Percentiles rank a stretch among this genome's conserved stretches.
Evolutionary conservation across 2,113 vertebrate genomes (phyloP).

Genomic region (Tupaia tana): DNA sequence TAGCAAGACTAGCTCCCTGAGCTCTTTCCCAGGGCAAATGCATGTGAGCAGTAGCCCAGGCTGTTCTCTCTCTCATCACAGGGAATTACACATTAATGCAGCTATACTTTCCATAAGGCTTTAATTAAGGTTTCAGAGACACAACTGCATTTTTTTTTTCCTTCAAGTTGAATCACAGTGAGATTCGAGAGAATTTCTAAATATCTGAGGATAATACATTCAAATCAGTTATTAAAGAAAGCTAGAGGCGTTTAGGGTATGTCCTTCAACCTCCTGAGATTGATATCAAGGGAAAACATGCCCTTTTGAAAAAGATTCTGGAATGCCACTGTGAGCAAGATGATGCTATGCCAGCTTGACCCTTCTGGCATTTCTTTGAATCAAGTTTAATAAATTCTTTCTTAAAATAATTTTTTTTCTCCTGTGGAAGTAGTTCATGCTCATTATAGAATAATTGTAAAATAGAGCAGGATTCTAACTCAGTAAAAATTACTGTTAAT

Average conservation of each 20-base stretch:
- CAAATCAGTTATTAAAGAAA: constrained; percentile 70
- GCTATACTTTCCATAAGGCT: neutral
- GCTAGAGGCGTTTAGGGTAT: constrained; percentile 58
- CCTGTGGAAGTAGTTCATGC: constrained; percentile 55
- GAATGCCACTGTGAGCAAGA: constrained; percentile 62
- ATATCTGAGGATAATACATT: constrained; percentile 59
- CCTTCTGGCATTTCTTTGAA: constrained; percentile 72
- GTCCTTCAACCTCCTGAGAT: constrained; percentile 63
- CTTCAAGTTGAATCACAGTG: constrained; percentile 55
- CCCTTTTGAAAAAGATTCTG: constrained; percentile 70
- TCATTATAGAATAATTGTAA: constrained; percentile 60
- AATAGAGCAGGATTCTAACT: constrained; percentile 50
- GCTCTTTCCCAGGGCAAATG: neutral
- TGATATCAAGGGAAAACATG: constrained; percentile 65
- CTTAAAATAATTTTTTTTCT: constrained; percentile 69
- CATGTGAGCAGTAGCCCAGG: neutral
- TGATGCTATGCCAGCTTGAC: constrained; percentile 62
- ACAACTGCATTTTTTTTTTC: constrained; percentile 26
- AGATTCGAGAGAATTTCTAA: constrained; percentile 62
- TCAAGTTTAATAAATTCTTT: constrained; percentile 73
- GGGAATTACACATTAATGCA: constrained; percentile 38
- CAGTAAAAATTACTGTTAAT: constrained; percentile 51
- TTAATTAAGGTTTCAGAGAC: constrained; percentile 32
- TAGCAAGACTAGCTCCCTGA: neutral
- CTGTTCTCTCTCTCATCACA: neutral